Evolutionary conservation across 2,113 vertebrate species (phyloP), one percentile per base, ranked within the genome.

Genomic region (Semnornis frantzii): DNA sequence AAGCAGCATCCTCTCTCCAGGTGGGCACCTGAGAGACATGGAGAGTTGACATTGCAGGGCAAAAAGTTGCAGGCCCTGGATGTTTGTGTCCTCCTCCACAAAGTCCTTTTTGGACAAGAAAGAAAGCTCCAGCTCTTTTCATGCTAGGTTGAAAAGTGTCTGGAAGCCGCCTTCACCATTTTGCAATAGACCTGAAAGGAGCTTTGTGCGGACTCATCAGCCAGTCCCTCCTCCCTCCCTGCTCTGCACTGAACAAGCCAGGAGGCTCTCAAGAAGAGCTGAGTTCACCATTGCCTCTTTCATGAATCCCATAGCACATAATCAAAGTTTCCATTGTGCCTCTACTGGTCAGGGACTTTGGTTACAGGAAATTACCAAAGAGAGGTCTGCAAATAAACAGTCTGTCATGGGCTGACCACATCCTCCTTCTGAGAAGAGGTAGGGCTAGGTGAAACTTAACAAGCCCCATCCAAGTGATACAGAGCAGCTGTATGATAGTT

Each of bases 291-390:
- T 75, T 1, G 2, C 24, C 62, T 89, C 44, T 62, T 86, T 74
- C 9, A 9, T 48, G 62, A 17, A 59, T 74, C 44, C 64, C 1
- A 1, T 21, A 60, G 64, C 64, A 85, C 34, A 58, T 57, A 90
- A 80, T 82, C 55, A 76, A 63, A 73, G 58, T 80, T 44, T 91
- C 31, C 4, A 2, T 72, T 76, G 68, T 90, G 79, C 28, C 15
- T 64, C 58, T 90, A 25, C 77, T 90, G 46, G 58, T 71, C 81
- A 81, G 58, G 31, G 59, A 68, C 62, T 91, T 65, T 5, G 21
- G 33, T 72, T 82, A 66, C 73, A 88, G 85, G 65, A 92, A 92
- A 89, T 76, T 30, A 73, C n/a, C 55, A 68, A 52, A 85, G 68
- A 92, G 81, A 4, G 6, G n/a, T 57, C 17, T 1, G 10, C 17